Percentiles rank a stretch among this genome's conserved stretches.
Evolutionary conservation across 2,797 vertebrate species (phyloP).

Genomic region (Phrynocephalus guinanensis): DNA sequence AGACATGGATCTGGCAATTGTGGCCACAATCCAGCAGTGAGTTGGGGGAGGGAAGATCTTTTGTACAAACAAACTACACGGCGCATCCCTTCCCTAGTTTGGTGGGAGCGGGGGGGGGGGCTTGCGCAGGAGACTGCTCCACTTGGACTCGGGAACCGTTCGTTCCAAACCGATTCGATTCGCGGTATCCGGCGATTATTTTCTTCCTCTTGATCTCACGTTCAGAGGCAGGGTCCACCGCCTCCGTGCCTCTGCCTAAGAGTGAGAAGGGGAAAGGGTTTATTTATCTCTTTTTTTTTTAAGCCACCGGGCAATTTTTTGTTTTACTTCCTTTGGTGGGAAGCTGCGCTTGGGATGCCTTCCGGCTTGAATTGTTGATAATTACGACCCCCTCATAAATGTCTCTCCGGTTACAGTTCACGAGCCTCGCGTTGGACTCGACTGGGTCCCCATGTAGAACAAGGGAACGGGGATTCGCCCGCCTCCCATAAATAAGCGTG

Average conservation of each 20-base stretch:
- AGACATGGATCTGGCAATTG: not conserved
- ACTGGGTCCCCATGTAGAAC: conserved; percentile 61
- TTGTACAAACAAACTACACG: not conserved
- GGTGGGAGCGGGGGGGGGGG: not conserved
- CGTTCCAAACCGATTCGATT: not conserved
- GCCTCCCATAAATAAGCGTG: conserved; percentile 79
- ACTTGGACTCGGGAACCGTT: not conserved
- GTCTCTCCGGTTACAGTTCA: conserved; percentile 48
- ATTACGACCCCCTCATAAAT: not conserved
- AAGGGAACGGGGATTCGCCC: conserved; percentile 70
- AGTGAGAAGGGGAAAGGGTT: not conserved
- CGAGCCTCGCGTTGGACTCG: not conserved
- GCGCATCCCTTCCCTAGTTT: no score
- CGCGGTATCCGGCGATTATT: no score
- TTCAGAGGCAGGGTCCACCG: not conserved
- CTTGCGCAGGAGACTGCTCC: not conserved
- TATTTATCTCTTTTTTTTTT: not conserved
- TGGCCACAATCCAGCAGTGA: not conserved
- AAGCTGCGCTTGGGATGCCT: not conserved
- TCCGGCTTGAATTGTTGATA: not conserved
- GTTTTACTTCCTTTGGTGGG: not conserved
- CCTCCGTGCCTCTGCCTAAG: no score
- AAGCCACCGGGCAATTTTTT: not conserved
- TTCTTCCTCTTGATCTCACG: not conserved
- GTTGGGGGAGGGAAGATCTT: not conserved